A percentile compares a stretch with the other conserved stretches of the same genome.
Conservation (phyloP, 2,888 invertebrate genomes). For the Drosophila dives region DNA sequence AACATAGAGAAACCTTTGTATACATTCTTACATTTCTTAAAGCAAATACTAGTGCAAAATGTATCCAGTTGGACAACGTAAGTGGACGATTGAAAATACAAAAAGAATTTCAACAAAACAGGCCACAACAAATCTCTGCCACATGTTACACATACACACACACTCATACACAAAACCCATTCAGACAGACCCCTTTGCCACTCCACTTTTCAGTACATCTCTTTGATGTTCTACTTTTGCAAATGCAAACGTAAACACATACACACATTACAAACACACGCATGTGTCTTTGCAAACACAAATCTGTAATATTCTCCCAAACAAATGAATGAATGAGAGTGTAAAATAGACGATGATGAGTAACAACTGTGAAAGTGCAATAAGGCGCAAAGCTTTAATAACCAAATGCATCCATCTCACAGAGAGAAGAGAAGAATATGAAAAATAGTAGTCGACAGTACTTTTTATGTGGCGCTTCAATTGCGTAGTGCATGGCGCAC, state of each 20-base stretch:
- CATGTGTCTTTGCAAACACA: slow-evolving; percentile 53
- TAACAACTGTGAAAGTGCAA: slow-evolving; percentile 29
- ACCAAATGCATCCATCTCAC: slow-evolving; percentile 27
- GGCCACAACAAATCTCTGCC: slow-evolving; percentile 59
- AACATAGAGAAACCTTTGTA: slow-evolving; percentile 68
- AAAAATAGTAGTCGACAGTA: slow-evolving; percentile 6
- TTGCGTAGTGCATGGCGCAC: slow-evolving; percentile 14
- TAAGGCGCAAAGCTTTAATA: slow-evolving; percentile 20
- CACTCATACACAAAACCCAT: neutral
- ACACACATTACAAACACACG: neutral
- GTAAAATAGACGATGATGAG: slow-evolving; percentile 44
- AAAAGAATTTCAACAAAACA: slow-evolving; percentile 12
- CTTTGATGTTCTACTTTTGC: slow-evolving; percentile 52
- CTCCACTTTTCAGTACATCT: neutral
- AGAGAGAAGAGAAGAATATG: neutral
- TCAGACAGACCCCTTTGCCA: neutral
- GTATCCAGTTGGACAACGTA: slow-evolving; percentile 90
- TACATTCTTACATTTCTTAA: slow-evolving; percentile 72
- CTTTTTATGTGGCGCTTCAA: slow-evolving; percentile 20
- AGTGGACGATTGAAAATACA: slow-evolving; percentile 83
- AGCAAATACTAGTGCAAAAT: slow-evolving; percentile 84
- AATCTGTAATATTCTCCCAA: slow-evolving; percentile 25
- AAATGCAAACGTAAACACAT: slow-evolving; percentile 32
- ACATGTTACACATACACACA: slow-evolving; percentile 44
- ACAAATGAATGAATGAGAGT: slow-evolving; percentile 64